These are phyloP conservation scores for Oriolus oriolus DNA, from an alignment of 2,113 vertebrate genomes.

Conservation along the genomic window DNA sequence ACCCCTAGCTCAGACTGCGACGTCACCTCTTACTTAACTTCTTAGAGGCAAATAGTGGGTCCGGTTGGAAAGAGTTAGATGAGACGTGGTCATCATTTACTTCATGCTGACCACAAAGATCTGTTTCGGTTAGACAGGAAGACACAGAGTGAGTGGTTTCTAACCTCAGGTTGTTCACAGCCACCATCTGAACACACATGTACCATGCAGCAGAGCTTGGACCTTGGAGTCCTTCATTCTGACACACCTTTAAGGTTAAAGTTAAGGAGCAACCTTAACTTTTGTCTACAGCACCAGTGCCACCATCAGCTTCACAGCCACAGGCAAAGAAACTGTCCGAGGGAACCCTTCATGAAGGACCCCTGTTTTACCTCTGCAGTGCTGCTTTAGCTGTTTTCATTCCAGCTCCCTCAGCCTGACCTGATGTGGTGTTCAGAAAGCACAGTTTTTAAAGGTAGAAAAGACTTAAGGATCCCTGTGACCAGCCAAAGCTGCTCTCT, in stretches of 20 bases:
- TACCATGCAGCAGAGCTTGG: accelerated
- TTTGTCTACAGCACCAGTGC: neutral
- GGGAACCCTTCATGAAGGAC: neutral
- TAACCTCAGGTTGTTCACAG: neutral
- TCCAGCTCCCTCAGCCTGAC: neutral
- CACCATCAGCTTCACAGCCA: neutral
- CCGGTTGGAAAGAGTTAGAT: neutral
- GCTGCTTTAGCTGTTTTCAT: neutral
- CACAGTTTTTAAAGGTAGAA: neutral
- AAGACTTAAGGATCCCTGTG: neutral
- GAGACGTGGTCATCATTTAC: neutral
- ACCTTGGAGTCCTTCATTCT: neutral
- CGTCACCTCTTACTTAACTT: slow-evolving; percentile 84
- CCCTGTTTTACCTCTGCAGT: neutral
- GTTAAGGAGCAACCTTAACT: neutral
- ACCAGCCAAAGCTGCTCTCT: neutral
- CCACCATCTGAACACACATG: neutral
- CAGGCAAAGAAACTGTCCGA: neutral
- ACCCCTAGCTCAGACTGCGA: slow-evolving; percentile 61
- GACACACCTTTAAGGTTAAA: too few species aligned
- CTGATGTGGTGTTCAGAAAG: neutral
- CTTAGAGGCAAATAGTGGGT: neutral
- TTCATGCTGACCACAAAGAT: slow-evolving; percentile 15
- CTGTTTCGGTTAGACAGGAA: neutral
- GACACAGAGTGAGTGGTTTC: neutral